Conservation (phyloP, 2,797 vertebrate species). For the Pelodytes ibericus region DNA sequence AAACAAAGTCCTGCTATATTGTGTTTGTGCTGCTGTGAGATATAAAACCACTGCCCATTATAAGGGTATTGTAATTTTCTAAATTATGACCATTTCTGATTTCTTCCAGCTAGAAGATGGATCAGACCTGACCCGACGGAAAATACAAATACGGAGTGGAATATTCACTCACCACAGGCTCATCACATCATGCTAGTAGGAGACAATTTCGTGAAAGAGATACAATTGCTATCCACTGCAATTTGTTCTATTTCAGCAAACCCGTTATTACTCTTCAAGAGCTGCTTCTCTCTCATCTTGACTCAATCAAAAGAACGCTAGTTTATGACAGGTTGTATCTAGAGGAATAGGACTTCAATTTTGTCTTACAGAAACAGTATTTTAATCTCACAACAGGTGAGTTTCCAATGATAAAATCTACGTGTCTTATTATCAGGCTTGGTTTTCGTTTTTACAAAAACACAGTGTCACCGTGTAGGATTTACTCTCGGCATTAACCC, state of each 20-base stretch:
- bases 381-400: slow-evolving; percentile 37
- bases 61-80: slow-evolving; percentile 46
- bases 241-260: slow-evolving; percentile 58
- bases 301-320: slow-evolving; percentile 53
- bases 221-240: slow-evolving; percentile 55
- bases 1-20: slow-evolving; percentile 4
- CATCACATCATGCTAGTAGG: slow-evolving; percentile 48
- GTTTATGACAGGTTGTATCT: slow-evolving; percentile 55
- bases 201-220: slow-evolving; percentile 55
- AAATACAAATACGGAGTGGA: slow-evolving; percentile 50
- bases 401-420: slow-evolving; percentile 41
- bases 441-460: slow-evolving; percentile 47
- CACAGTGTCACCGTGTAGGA: not conserved
- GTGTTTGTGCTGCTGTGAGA: not conserved
- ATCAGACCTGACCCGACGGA: slow-evolving; percentile 47
- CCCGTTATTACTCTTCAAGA: slow-evolving; percentile 56
- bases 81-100: slow-evolving; percentile 48
- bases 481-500: too few relatives aligned
- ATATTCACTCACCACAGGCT: slow-evolving; percentile 54
- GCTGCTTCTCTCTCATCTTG: slow-evolving; percentile 55
- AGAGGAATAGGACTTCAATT: slow-evolving; percentile 54
- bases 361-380: slow-evolving; percentile 32
- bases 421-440: slow-evolving; percentile 29
- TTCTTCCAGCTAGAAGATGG: slow-evolving; percentile 44
- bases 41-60: slow-evolving; percentile 3